Base-by-base conservation (phyloP, 2,888 invertebrate genomes). In the Baronia brevicornis region DNA sequence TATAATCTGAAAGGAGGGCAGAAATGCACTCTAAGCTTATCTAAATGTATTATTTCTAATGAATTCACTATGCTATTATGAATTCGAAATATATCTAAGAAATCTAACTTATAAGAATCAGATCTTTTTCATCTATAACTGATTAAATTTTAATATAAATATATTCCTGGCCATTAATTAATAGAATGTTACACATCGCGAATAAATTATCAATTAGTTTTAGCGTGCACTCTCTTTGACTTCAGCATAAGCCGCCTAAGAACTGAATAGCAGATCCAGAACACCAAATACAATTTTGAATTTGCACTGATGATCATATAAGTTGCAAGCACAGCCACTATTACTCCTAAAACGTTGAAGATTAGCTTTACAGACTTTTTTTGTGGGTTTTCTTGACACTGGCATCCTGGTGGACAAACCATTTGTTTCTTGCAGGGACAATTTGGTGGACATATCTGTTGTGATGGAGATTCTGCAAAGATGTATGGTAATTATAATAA, bases 191-290 rank as follows among this genome's bases (percentile, higher is more conserved):
- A n/a, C n/a, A n/a, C n/a, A n/a, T n/a, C n/a, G n/a, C n/a, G n/a
- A n/a, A 20, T 26, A 8, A 31, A 28, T 29, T 7, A 10, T 48
- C 43, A 67, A n/a, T 63, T 70, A 36, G 46, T 47, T 45, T 77
- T 77, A 2, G 43, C 40, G 30, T 59, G 60, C 5, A 41, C 17
- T 2, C 9, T 8, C 28, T 57, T 66, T 1, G 66, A 47, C 39
- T 62, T 66, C 14, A 51, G 40, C 53, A 75, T 63, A 51, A 74
- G 48, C 23, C 77, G 53, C 35, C 82, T 61, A 0, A 79, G 44
- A 1, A 80, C 59, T 0, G 82, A 80, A 37, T 73, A 84, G 14
- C 52, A 50, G 2, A 84, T 50, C 82, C 82, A 84, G 39, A 80
- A 79, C 5, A 78, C 48, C 5, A 84, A 49, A 31, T 78, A 84